A percentile compares a stretch with the other conserved stretches of the same genome.
phyloP scores from a whole-genome alignment of 2,888 invertebrate species.

The Chloroclysta siterata region DNA sequence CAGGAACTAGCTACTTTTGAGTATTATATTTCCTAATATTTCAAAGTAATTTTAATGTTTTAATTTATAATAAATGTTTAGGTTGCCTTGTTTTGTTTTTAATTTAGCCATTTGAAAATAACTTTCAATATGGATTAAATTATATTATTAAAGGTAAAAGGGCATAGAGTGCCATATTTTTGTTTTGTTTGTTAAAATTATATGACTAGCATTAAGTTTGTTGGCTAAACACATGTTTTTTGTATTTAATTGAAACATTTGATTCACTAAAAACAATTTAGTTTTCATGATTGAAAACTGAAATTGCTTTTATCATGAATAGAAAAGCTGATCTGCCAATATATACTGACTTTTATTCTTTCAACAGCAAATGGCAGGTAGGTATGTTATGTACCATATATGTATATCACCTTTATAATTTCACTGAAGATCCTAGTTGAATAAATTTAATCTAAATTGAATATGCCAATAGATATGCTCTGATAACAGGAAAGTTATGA shows the following conservation, averaged over 20 bases:
- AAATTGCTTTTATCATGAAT: background rate
- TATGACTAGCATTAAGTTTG: conserved; percentile 4
- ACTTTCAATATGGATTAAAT: conserved; percentile 20
- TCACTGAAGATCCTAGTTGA: no score
- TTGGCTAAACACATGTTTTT: background rate
- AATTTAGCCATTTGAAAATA: conserved; percentile 24
- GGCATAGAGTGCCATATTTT: conserved; percentile 22
- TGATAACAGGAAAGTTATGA: no score
- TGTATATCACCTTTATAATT: no score
- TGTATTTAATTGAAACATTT: conserved; percentile 17
- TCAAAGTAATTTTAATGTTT: conserved; percentile 13
- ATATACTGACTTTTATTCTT: background rate
- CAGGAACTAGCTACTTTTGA: conserved; percentile 14
- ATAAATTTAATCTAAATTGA: no score
- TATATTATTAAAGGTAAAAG: conserved; percentile 1
- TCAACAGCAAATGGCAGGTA: background rate
- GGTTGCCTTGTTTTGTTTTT: background rate
- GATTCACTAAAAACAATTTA: conserved; percentile 30
- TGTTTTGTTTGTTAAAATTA: conserved; percentile 2
- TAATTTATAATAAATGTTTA: background rate
- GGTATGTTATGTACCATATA: no score
- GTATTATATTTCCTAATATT: conserved; percentile 37
- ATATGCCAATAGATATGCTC: no score
- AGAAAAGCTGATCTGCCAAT: background rate
- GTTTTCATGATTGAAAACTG: conserved; percentile 37